Evolutionary conservation across 2,888 invertebrate genomes (phyloP), one percentile per base, ranked within the genome.

Genomic region (Nephrotoma appendiculata): DNA sequence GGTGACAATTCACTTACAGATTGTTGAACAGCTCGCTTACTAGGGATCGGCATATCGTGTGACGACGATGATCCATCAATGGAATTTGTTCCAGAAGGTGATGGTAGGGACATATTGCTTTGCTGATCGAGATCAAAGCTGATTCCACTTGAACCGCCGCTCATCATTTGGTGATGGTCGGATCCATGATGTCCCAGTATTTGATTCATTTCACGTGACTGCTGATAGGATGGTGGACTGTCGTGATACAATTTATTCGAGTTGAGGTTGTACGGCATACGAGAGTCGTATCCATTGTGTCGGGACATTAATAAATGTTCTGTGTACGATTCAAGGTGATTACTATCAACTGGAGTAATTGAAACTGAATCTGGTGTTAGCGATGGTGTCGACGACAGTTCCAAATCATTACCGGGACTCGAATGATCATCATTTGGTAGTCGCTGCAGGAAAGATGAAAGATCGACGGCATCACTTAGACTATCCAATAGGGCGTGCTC

Each of bases 401-500:
- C 95, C 83, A 95, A 93, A 90, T 95, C 96, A 88, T 92, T 93
- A 12, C 93, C 92, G 0, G 90, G 90, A 86, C 94, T 94, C 86
- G 95, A 94, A 87, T 92, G 92, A 87, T 92, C 94, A 44, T 93
- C 93, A 83, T 92, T 93, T 48, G 94, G 94, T 88, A 94, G 91
- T 89, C 96, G 93, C 89, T 96, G 96, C 87, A 97, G 92, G 90
- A 97, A 95, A 87, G 93, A 94, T 87, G 94, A 94, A 86, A 97
- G 93, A 89, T 97, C 97, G 19, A 96, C 95, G 0, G 96, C 95
- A 90, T 97, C 97, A 48, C 95, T 95, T 11, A 97, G 92, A 89
- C 95, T 95, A 89, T 96, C 96, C 88, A 97, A 92, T 86, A 97
- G 92, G 2, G 95, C 93, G 89, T 95, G 95, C 91, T 96, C 96